phyloP scores from a whole-genome alignment of 2,797 vertebrate genomes.

The Tokudaia tokunoshimensis region DNA sequence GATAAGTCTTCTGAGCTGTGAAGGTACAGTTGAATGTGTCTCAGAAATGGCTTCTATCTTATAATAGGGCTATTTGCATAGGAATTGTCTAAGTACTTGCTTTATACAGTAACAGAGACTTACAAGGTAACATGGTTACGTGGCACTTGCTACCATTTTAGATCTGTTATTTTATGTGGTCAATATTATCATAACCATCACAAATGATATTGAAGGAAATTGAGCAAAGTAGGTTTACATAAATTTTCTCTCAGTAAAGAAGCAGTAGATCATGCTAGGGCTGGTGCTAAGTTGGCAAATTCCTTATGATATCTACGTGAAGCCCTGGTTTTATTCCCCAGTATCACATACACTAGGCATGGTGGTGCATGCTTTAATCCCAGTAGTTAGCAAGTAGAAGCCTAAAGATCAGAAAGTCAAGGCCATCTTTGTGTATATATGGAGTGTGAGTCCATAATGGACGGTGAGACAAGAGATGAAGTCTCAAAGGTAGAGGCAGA shows the following conservation, averaged over 20 bases:
- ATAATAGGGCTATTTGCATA: background rate
- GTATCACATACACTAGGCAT: background rate
- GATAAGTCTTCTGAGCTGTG: background rate
- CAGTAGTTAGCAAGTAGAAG: background rate
- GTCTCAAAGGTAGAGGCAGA: background rate
- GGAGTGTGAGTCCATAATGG: background rate
- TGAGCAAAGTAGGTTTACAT: background rate
- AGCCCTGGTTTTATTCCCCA: background rate
- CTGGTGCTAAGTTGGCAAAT: background rate
- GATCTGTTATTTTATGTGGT: fast-evolving
- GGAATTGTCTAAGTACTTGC: background rate
- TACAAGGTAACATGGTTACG: background rate
- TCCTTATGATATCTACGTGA: fast-evolving
- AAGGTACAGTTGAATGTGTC: background rate
- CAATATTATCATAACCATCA: background rate
- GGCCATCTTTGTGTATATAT: background rate
- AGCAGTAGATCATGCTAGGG: background rate
- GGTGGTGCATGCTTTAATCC: too few species aligned
- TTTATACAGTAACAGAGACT: background rate
- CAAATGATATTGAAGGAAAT: background rate
- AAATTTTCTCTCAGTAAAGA: background rate
- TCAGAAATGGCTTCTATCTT: constrained; percentile 3
- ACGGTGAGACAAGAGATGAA: background rate
- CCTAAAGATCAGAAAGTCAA: background rate
- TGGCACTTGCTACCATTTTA: background rate